These are phyloP conservation scores for Bombus sibiricus DNA, from an alignment of 1,140 invertebrate genomes.

Conservation along the genomic window DNA sequence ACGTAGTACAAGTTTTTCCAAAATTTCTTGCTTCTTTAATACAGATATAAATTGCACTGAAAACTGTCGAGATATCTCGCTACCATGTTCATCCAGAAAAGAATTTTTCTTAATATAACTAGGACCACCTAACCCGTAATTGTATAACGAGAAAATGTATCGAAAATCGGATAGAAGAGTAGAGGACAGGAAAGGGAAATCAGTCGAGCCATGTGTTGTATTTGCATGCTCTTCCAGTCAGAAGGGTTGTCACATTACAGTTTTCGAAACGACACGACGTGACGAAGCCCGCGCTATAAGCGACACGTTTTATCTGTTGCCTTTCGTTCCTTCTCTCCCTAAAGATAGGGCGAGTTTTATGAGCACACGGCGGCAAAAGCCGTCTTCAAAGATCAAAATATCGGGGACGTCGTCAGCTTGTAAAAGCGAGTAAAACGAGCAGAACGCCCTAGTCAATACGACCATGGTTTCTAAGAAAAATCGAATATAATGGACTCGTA, in stretches of 20 bases:
- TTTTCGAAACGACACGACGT: conserved; percentile 38
- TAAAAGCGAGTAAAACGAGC: conserved; percentile 14
- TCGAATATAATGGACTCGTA: conserved; percentile 72
- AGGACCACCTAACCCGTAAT: too few species aligned
- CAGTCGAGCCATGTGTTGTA: conserved; percentile 34
- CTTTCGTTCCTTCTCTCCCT: background rate
- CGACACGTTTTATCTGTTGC: conserved; percentile 30
- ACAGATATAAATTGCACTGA: too few species aligned
- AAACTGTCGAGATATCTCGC: background rate
- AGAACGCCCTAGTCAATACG: background rate
- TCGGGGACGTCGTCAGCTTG: conserved; percentile 30
- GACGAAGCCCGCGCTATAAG: conserved; percentile 39
- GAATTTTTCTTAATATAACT: background rate
- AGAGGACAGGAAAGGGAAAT: background rate
- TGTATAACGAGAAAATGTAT: background rate
- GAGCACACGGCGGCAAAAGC: background rate
- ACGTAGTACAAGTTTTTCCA: too few species aligned
- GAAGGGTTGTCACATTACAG: conserved; percentile 41
- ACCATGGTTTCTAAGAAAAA: conserved; percentile 59
- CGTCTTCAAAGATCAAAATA: conserved; percentile 1
- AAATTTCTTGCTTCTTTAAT: too few species aligned
- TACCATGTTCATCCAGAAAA: background rate
- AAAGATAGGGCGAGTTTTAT: conserved; percentile 28
- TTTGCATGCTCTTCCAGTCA: conserved; percentile 17
- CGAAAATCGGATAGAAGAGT: background rate